Conservation (phyloP, 30 jellyfish, hydroid and myxozoan genomes). For the Mastigias papua region DNA sequence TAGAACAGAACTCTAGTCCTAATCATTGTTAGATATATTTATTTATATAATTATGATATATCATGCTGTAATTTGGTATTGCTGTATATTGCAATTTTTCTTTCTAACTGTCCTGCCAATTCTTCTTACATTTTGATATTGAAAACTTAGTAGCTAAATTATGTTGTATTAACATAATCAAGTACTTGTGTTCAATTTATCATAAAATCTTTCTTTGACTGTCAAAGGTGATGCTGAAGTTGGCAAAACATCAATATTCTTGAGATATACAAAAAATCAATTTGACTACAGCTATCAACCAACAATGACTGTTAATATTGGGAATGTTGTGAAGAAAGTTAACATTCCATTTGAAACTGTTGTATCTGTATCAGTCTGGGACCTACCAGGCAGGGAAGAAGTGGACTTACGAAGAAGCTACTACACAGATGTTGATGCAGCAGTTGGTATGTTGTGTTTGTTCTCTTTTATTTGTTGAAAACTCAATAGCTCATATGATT, state of each 20-base stretch:
- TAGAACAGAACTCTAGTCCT: too few species aligned
- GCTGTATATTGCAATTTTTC: too few species aligned
- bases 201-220: background rate
- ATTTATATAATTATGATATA: too few species aligned
- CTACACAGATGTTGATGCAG: constrained; percentile 94
- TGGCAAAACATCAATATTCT: constrained; percentile 91
- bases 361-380: constrained; percentile 92
- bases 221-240: constrained; percentile 94
- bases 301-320: constrained; percentile 94
- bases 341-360: constrained; percentile 92
- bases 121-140: too few species aligned
- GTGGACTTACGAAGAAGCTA: constrained; percentile 91
- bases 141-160: too few species aligned
- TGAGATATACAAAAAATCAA: constrained; percentile 89
- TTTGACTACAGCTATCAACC: constrained; percentile 98
- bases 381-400: constrained; percentile 97
- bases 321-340: constrained; percentile 90
- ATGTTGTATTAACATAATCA: too few species aligned
- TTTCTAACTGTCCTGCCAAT: too few species aligned
- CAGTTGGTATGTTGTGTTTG: constrained; percentile 78
- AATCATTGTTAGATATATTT: too few species aligned
- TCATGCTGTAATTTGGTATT: too few species aligned
- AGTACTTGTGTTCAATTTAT: background rate
- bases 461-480: too few species aligned
- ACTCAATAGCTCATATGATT: too few species aligned